These are phyloP conservation scores for Sebastolobus alascanus DNA, from an alignment of 2,797 vertebrate species.

Conservation along the genomic window DNA sequence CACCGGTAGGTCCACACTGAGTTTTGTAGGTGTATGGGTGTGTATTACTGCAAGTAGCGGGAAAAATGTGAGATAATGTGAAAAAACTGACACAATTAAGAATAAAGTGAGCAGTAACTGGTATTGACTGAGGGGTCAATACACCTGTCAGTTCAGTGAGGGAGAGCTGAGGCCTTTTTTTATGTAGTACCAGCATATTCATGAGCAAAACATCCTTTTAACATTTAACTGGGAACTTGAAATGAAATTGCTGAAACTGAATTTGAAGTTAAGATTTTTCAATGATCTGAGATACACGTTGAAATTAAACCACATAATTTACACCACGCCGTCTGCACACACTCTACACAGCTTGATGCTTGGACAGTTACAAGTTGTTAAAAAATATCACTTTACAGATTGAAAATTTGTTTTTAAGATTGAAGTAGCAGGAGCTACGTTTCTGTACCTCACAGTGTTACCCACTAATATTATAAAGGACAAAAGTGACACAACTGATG, in stretches of 20 bases:
- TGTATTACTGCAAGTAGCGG: not conserved
- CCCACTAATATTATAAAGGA: not conserved
- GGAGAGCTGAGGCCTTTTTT: not conserved
- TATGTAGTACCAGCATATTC: not conserved
- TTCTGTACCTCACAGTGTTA: not conserved
- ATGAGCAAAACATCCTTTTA: not conserved
- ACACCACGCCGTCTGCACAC: constrained; percentile 19
- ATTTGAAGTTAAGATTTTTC: not conserved
- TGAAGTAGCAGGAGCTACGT: not conserved
- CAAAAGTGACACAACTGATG: not conserved
- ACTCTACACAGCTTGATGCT: constrained; percentile 31
- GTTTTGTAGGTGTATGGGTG: not conserved
- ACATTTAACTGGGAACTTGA: constrained; percentile 18
- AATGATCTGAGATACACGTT: constrained; percentile 14
- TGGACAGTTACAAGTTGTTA: not conserved
- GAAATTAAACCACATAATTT: constrained; percentile 16
- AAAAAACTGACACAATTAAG: constrained; percentile 17
- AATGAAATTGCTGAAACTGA: constrained; percentile 6
- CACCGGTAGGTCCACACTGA: constrained; percentile 21
- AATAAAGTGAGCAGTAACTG: constrained; percentile 6
- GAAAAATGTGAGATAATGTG: not conserved
- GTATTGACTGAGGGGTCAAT: constrained; percentile 3
- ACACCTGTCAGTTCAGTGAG: not conserved
- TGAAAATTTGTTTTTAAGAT: constrained; percentile 5
- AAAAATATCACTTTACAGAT: constrained; percentile 28